These are phyloP conservation scores for Athalia circularis DNA, from an alignment of 2,888 invertebrate species.

Conservation along the genomic window DNA sequence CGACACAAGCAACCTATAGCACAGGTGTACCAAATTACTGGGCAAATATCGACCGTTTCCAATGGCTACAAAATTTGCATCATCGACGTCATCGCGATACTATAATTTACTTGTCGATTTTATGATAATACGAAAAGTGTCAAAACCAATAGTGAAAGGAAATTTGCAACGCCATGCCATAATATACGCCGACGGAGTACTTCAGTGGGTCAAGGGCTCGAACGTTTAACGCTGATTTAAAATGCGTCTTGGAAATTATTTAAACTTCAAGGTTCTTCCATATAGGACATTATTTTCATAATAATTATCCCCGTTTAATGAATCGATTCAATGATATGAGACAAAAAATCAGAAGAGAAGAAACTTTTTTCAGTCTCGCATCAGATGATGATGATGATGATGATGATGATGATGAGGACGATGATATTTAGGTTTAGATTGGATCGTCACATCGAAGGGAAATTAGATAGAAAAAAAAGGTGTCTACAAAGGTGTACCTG, in stretches of 20 bases:
- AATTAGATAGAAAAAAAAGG: neutral
- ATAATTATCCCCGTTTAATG: too few relatives aligned
- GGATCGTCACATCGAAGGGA: neutral
- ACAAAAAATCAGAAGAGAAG: too few relatives aligned
- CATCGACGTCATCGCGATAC: too few relatives aligned
- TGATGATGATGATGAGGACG: neutral
- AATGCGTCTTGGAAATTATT: neutral
- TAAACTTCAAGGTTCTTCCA: too few relatives aligned
- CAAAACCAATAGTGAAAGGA: conserved; percentile 28
- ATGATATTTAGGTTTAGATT: neutral
- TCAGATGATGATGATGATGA: neutral
- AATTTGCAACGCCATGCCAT: neutral
- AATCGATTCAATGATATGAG: too few relatives aligned
- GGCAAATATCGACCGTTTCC: too few relatives aligned
- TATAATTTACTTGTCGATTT: too few relatives aligned
- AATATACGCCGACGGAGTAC: neutral
- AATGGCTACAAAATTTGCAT: too few relatives aligned
- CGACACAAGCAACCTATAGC: too few relatives aligned
- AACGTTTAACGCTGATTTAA: conserved; percentile 32
- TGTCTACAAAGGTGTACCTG: conserved; percentile 56
- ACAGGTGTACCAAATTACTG: too few relatives aligned
- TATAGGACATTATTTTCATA: too few relatives aligned
- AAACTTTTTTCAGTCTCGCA: neutral
- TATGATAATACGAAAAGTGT: neutral
- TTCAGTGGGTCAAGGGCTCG: conserved; percentile 28